These are phyloP conservation scores for Medauroidea extradentata DNA, from an alignment of 1,140 invertebrate genomes.

Conservation along the genomic window DNA sequence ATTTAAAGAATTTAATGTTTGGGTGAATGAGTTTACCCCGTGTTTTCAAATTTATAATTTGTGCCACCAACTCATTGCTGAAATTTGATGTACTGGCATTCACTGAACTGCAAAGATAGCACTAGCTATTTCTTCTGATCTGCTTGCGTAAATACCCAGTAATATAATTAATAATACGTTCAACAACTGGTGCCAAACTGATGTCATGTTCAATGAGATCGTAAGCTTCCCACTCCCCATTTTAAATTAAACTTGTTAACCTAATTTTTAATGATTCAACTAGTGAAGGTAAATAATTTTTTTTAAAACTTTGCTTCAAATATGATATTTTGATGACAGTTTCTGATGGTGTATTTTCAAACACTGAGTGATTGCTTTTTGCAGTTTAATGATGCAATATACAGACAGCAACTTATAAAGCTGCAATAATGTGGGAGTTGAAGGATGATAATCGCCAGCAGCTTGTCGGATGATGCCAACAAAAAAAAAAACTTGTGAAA, in stretches of 20 bases:
- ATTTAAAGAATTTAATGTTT: no score
- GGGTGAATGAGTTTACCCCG: no score
- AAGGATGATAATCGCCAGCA: constrained; percentile 23
- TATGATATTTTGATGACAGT: no score
- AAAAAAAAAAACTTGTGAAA: constrained; percentile 28
- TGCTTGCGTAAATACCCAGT: constrained; percentile 17
- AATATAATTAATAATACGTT: constrained; percentile 25
- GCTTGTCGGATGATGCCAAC: constrained; percentile 23
- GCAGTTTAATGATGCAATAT: constrained; percentile 21
- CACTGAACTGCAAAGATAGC: no score
- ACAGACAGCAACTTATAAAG: constrained; percentile 24
- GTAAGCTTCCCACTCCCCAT: constrained; percentile 19
- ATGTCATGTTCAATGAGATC: constrained; percentile 21
- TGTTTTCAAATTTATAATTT: no score
- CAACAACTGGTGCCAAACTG: neutral
- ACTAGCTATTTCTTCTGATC: no score
- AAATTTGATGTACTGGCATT: no score
- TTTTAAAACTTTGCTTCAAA: no score
- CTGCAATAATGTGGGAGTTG: constrained; percentile 22
- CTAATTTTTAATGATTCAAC: no score
- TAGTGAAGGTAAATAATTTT: no score
- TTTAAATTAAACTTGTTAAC: neutral
- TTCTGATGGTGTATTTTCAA: no score
- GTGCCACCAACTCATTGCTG: no score
- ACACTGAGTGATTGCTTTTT: constrained; percentile 10